Base-by-base conservation (phyloP, 2,113 vertebrate genomes). In the Percopsis transmontana region DNA sequence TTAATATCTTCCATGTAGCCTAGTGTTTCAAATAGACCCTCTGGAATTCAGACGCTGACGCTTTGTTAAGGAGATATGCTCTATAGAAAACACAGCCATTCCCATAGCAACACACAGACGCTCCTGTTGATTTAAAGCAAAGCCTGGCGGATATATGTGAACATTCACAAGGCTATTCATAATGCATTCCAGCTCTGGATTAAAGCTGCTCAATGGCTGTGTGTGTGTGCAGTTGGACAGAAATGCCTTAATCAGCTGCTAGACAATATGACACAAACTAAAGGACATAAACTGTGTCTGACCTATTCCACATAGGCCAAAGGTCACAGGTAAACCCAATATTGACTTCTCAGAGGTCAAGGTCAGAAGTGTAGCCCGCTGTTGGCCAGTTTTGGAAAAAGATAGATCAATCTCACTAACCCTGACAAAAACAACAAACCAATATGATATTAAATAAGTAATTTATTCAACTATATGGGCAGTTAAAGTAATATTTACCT, bases 61-160 rank as follows among this genome's bases (percentile, higher is more conserved):
- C 7, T 11, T 6, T 74, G 58, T 62, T 75, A 51, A 52, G 15
- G 55, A 61, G 62, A 53, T 62, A 47, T 44, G 53, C 44, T 18
- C 50, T 77, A 14, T 47, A 66, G 74, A 61, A 77, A 74, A 77
- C 53, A 71, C 20, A 48, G 9, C 19, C 8, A 27, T n/a, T 7
- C 54, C 13, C 27, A 72, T 70, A 62, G 50, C 19, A 41, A 73
- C 62, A 76, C 72, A 81, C 57, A 33, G 38, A 27, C 45, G 10
- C 40, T 44, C n/a, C 33, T 79, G 79, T 79, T 79, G 69, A 14
- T 74, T 62, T 65, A 78, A 60, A 48, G 57, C 68, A 56, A 60
- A 72, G 45, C 62, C 40, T 12, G 33, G 23, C 51, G 16, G 14
- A 21, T n/a, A 19, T 66, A 44, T 55, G 24, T 45, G 66, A 68